A percentile compares a stretch with the other conserved stretches of the same genome.
Conservation (phyloP, 2,888 invertebrate species). For the Cloeon dipterum region DNA sequence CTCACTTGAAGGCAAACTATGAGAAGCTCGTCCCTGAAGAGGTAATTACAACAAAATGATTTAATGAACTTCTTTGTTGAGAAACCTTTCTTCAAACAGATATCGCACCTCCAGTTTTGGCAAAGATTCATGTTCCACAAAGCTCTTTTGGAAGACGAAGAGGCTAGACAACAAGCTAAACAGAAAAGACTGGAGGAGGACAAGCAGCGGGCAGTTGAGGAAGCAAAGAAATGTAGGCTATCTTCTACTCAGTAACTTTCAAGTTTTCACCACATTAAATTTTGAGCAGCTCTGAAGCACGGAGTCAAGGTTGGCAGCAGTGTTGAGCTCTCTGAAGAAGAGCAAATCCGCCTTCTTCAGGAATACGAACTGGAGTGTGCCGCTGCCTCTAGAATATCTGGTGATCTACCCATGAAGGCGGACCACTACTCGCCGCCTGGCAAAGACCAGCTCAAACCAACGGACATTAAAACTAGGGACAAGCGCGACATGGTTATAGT, state of each 20-base stretch:
- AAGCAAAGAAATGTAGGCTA: background rate
- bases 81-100: slow-evolving; percentile 17
- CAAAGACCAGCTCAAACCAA: background rate
- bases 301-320: slow-evolving; percentile 27
- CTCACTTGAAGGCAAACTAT: slow-evolving; percentile 32
- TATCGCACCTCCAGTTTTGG: slow-evolving; percentile 57
- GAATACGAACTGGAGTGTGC: slow-evolving; percentile 40
- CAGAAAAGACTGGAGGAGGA: slow-evolving; percentile 24
- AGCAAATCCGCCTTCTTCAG: slow-evolving; percentile 38
- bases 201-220: slow-evolving; percentile 20
- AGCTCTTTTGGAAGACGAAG: slow-evolving; percentile 47
- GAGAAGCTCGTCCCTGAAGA: slow-evolving; percentile 43
- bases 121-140: slow-evolving; percentile 61
- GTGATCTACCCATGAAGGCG: background rate
- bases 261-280: background rate
- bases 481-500: slow-evolving; percentile 10
- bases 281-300: background rate
- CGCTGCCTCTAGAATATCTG: background rate
- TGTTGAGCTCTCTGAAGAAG: slow-evolving; percentile 44
- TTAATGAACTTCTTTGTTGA: background rate
- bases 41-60: slow-evolving; percentile 7
- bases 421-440: slow-evolving; percentile 1
- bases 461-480: slow-evolving; percentile 7
- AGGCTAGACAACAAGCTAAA: slow-evolving; percentile 39
- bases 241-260: background rate